Conservation (phyloP, 2,888 invertebrate genomes). For the Drosophila tanythrix region DNA sequence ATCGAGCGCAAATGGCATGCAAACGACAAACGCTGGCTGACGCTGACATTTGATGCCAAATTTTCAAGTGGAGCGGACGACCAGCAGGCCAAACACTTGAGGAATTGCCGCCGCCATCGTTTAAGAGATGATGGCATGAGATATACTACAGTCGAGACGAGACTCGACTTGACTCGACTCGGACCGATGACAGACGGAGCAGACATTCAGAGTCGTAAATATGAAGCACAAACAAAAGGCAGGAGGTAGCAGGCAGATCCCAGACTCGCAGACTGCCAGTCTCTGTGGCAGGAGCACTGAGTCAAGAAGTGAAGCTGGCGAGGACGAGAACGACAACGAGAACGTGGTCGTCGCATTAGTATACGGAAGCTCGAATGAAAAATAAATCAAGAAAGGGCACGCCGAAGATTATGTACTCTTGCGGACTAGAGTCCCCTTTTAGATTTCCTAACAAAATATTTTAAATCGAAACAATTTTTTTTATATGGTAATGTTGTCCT, state of each 20-base stretch:
- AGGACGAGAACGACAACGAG: constrained; percentile 27
- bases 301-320: constrained; percentile 39
- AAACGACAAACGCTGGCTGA: constrained; percentile 72
- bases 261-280: constrained; percentile 30
- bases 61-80: constrained; percentile 75
- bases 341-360: constrained; percentile 68
- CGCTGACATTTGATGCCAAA: constrained; percentile 81
- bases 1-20: constrained; percentile 74
- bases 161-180: constrained; percentile 43
- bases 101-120: constrained; percentile 79
- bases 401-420: background rate
- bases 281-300: constrained; percentile 33
- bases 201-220: constrained; percentile 68
- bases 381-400: constrained; percentile 3
- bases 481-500: background rate
- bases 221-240: constrained; percentile 76
- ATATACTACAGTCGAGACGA: constrained; percentile 58
- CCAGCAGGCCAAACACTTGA: constrained; percentile 76
- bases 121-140: constrained; percentile 79
- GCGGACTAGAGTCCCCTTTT: background rate
- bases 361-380: constrained; percentile 69
- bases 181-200: constrained; percentile 1
- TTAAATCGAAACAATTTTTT: background rate
- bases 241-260: constrained; percentile 23
- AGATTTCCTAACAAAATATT: background rate